Base-by-base conservation (phyloP, 2,797 vertebrate genomes). In the Pipistrellus kuhlii region DNA sequence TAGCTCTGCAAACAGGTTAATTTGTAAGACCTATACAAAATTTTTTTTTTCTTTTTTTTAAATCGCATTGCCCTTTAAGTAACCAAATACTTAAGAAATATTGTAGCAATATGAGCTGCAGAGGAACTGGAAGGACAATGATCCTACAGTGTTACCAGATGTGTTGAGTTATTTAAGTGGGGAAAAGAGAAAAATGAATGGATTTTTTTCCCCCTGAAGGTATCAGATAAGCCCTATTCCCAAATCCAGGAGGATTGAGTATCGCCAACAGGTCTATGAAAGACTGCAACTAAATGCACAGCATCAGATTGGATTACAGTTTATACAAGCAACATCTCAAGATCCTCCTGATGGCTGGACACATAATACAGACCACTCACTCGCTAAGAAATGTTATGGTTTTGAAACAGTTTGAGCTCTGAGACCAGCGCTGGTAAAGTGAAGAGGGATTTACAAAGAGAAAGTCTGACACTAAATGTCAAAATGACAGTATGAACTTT, bases 61-160 rank as follows among this genome's bases (percentile, higher is more conserved):
- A 97, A 98, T 97, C 96, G 90, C 95, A 95, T 98, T 98, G 98
- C 98, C 99, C 98, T 99, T 98, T 99, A 98, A 98, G 99, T 98
- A 99, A 99, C 98, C 84, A 96, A 98, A 99, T 98, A 98, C 98
- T 96, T 75, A 98, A 98, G 98, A 99, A 99, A 99, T 99, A 99
- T 98, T 99, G 98, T 99, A 98, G 99, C 98, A 99, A 99, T 98
- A 98, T 21, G 98, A 99, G 98, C 98, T 98, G 94, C 95, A 97
- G 98, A 98, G 98, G 98, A 98, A 99, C 98, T 98, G 98, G 98
- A 99, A 99, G 99, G 99, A 99, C 99, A 99, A 99, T 99, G 99
- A 99, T 98, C 98, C 99, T 99, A 99, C 99, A 99, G 99, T 99
- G 98, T 99, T 99, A 99, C 99, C 99, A 99, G 98, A 99, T 99